Conservation (phyloP, 2,797 vertebrate species). For the Nothura maculosa region DNA sequence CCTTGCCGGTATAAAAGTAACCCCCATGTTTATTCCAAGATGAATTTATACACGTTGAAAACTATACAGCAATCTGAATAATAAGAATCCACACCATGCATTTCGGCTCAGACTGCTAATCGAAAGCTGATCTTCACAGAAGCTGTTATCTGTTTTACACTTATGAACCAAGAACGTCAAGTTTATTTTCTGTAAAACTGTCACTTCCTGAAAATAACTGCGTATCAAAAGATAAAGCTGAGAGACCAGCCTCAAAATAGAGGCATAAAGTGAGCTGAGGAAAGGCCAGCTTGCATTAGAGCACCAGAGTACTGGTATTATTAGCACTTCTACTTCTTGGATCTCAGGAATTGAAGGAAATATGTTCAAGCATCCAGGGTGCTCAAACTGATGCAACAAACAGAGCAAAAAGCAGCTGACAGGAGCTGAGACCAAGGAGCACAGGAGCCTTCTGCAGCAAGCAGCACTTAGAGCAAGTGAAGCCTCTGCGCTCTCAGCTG, state of each 20-base stretch:
- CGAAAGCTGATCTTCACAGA: background rate
- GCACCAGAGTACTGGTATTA: background rate
- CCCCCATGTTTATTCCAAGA: background rate
- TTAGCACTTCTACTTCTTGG: background rate
- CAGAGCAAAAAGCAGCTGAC: background rate
- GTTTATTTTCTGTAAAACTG: background rate
- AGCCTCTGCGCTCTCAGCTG: background rate
- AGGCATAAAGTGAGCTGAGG: background rate
- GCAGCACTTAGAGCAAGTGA: background rate
- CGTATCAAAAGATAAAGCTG: background rate
- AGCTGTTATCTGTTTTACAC: background rate
- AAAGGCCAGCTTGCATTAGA: background rate
- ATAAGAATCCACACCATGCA: background rate
- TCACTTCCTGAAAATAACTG: background rate
- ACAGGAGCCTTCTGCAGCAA: background rate
- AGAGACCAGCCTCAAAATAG: background rate
- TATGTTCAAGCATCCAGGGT: background rate
- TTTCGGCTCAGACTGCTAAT: background rate
- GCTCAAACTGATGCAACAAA: background rate
- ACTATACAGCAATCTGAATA: background rate
- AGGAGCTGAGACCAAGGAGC: background rate
- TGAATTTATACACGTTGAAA: background rate
- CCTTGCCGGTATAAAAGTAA: conserved; percentile 27
- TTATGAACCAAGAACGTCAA: background rate
- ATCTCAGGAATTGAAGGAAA: background rate